phyloP scores from a whole-genome alignment of 2,888 invertebrate genomes.

The Xiphydria camelus region DNA sequence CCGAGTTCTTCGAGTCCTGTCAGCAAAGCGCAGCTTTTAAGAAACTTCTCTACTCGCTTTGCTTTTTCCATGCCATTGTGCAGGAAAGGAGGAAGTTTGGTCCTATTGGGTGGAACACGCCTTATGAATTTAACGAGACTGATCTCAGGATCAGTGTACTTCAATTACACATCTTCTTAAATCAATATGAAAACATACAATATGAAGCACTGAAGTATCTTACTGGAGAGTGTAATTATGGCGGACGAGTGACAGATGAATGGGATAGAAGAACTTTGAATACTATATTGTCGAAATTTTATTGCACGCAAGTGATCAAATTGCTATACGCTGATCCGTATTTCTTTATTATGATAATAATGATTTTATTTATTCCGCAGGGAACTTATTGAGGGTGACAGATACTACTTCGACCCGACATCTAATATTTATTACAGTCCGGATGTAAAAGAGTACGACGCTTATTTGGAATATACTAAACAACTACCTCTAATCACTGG shows the following conservation, averaged over 20 bases:
- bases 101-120: constrained; percentile 93
- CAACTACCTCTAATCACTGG: constrained; percentile 76
- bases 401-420: constrained; percentile 42
- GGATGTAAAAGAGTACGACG: constrained; percentile 70
- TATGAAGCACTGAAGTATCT: constrained; percentile 87
- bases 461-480: constrained; percentile 69
- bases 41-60: constrained; percentile 82
- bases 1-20: constrained; percentile 85
- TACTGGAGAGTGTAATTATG: constrained; percentile 95
- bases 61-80: constrained; percentile 92
- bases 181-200: constrained; percentile 81
- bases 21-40: constrained; percentile 78
- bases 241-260: constrained; percentile 93
- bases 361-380: constrained; percentile 29
- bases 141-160: constrained; percentile 87
- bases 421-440: constrained; percentile 72
- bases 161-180: constrained; percentile 85
- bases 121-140: constrained; percentile 95
- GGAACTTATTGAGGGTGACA: constrained; percentile 31
- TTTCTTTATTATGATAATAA: background rate
- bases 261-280: constrained; percentile 89
- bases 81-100: constrained; percentile 92
- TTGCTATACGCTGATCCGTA: no score
- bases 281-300: constrained; percentile 81
- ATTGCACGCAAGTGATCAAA: constrained; percentile 66